Percentiles rank a stretch among this genome's conserved stretches.
phyloP scores from a whole-genome alignment of 2,113 vertebrate genomes.

The Anguilla rostrata region DNA sequence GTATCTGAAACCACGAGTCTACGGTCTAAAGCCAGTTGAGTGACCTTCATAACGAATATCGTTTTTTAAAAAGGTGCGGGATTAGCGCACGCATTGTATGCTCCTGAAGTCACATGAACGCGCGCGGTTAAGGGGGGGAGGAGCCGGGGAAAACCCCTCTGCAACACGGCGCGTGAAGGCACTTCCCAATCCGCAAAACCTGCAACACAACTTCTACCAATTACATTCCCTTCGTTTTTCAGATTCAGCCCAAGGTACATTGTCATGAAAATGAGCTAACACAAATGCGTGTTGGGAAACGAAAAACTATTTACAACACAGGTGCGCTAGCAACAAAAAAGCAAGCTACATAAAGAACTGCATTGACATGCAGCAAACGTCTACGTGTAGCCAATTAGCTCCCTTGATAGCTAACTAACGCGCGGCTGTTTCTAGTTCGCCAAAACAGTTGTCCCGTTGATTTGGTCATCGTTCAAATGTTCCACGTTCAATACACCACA shows the following conservation, averaged over 20 bases:
- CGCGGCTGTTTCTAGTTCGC: conserved; percentile 5
- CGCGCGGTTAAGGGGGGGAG: conserved; percentile 75
- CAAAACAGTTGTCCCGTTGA: neutral
- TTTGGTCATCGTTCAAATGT: neutral
- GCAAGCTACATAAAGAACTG: conserved; percentile 12
- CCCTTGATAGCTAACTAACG: neutral
- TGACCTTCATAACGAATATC: conserved; percentile 1
- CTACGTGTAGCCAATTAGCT: conserved; percentile 16
- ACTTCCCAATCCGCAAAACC: conserved; percentile 47
- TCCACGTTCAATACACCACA: conserved; percentile 12
- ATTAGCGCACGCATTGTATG: conserved; percentile 47
- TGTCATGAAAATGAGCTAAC: neutral
- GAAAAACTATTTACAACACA: neutral
- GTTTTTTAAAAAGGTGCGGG: conserved; percentile 47
- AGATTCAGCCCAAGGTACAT: neutral
- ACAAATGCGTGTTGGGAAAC: neutral
- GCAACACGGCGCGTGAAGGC: conserved; percentile 67
- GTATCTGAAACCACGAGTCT: conserved; percentile 22
- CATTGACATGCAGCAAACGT: conserved; percentile 52
- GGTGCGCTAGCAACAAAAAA: conserved; percentile 41
- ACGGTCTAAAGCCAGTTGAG: conserved; percentile 13
- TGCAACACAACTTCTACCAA: conserved; percentile 21
- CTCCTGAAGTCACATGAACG: conserved; percentile 68
- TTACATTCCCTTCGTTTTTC: neutral
- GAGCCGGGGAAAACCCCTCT: conserved; percentile 97